Evolutionary conservation across 2,888 invertebrate species (phyloP).

Genomic region (Drosophila yooni): DNA sequence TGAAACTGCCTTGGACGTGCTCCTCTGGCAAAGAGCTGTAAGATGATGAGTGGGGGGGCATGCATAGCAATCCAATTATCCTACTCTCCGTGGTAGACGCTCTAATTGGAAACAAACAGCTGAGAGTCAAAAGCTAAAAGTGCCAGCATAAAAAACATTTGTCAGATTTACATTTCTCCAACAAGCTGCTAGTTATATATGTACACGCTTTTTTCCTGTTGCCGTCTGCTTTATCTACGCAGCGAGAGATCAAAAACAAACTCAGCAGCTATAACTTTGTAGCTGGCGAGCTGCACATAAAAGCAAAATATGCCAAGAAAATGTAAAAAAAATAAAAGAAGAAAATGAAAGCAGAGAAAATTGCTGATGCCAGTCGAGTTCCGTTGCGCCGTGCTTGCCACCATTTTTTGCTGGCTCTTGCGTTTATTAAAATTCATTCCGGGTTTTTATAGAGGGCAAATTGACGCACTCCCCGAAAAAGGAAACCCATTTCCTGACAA

Average conservation of each 20-base stretch:
- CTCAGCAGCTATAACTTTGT: slow-evolving; percentile 25
- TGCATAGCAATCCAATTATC: slow-evolving; percentile 79
- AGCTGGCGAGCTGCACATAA: slow-evolving; percentile 36
- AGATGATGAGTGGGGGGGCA: slow-evolving; percentile 22
- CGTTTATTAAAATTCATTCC: slow-evolving; percentile 76
- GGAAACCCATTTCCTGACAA: slow-evolving; percentile 59
- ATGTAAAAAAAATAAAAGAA: slow-evolving; percentile 13
- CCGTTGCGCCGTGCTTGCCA: slow-evolving; percentile 11
- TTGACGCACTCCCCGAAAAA: slow-evolving; percentile 38
- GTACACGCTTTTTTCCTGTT: slow-evolving; percentile 9
- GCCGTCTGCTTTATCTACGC: slow-evolving; percentile 32
- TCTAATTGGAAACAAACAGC: slow-evolving; percentile 79
- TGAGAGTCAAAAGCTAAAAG: slow-evolving; percentile 68
- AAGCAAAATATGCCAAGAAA: slow-evolving; percentile 68
- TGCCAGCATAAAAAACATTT: slow-evolving; percentile 51
- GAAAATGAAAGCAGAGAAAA: slow-evolving; percentile 1
- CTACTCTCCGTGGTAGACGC: slow-evolving; percentile 67
- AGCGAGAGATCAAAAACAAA: slow-evolving; percentile 34
- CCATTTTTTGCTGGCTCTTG: slow-evolving; percentile 34
- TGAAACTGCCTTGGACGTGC: slow-evolving; percentile 52
- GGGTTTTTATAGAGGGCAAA: slow-evolving; percentile 63
- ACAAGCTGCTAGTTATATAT: slow-evolving; percentile 43
- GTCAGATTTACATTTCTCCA: slow-evolving; percentile 72
- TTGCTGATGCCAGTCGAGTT: slow-evolving; percentile 23
- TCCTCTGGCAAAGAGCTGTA: neutral